Evolutionary conservation across 2,113 vertebrate genomes (phyloP), one percentile per base, ranked within the genome.

Genomic region (Pseudonaja textilis): DNA sequence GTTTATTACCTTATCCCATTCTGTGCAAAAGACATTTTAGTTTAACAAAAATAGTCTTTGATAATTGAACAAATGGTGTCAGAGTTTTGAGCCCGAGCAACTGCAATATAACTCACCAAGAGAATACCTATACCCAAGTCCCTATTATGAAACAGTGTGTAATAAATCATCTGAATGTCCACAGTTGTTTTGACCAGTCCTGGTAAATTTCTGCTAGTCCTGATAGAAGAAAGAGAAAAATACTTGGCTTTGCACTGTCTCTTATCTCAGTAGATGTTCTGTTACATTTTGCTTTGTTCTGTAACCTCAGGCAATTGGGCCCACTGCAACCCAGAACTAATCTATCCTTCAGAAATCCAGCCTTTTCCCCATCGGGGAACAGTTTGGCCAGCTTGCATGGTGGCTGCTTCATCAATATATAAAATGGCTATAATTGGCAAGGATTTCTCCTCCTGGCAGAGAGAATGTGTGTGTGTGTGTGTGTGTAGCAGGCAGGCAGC

Each of bases 91-190:
- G 86, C 64, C 45, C 90, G 16, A 25, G 89, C 91, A 95, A 22
- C 95, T 88, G 95, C 55, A 52, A 4, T 22, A 55, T 91, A 91
- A 88, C 92, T 3, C 12, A 94, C 94, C 90, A 91, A 92, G 93
- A 92, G 59, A 94, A 88, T 89, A 93, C 89, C 92, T 93, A 92
- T 93, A 74, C 94, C 34, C 0, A 0, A 90, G 8, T 3, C 23
- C 74, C 93, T 95, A 94, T 94, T 93, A 91, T 93, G 91, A 56
- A 42, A 89, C 59, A 9, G 64, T 69, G 34, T 50, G 34, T 85
- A 74, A 59, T 92, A 87, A 61, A 87, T 85, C 93, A 87, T 61
- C 9, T 5, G 9, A n/a, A 11, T 55, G 59, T 7, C 59, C 52
- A 11, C 14, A 61, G 91, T 8, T 29, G 11, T 55, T 64, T 74